Base-by-base conservation (phyloP, 2,888 invertebrate species). In the Eugnorisma glareosa region DNA sequence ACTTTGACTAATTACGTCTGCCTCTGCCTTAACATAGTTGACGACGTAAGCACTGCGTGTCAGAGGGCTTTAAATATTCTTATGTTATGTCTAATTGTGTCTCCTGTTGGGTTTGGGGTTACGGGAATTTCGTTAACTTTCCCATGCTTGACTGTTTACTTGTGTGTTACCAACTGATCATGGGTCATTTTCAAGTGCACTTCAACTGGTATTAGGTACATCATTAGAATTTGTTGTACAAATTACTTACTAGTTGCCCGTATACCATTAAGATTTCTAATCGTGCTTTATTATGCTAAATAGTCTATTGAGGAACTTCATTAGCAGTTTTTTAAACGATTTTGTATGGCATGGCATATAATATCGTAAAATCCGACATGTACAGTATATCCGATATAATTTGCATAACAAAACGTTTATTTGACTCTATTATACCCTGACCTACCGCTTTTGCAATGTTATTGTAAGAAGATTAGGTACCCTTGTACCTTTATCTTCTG, bases 1-100 rank as follows among this genome's bases (percentile, higher is more conserved):
- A 87, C 88, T 91, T 87, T 88, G 84, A 90, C 89, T 91, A 91
- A 92, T 91, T 90, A 87, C 81, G 67, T 68, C 74, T 83, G 85
- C 88, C 83, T 68, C 74, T 83, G 85, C 88, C 83, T 88, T 85
- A 79, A 81, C 79, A 77, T 81, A 72, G 84, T 79, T 79, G 69
- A 67, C 80, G 78, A 80, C 82, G 68, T 57, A 82, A 70, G 71
- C 72, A 51, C 78, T 81, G 84, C 85, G 86, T 84, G 75, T 78
- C 75, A 81, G 72, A 83, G 77, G 78, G 82, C 75, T 85, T 88
- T 81, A 67, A 85, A 85, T 87, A 89, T 89, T 85, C 75, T 82
- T 63, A 69, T 70, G 40, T 51, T 74, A 61, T 66, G 59, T 54
- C 73, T 72, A 69, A 81, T 79, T 67, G 54, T 73, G 28, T 40